Evolutionary conservation across 2,888 invertebrate species (phyloP), one percentile per base, ranked within the genome.

Genomic region (Notodonta dromedarius): DNA sequence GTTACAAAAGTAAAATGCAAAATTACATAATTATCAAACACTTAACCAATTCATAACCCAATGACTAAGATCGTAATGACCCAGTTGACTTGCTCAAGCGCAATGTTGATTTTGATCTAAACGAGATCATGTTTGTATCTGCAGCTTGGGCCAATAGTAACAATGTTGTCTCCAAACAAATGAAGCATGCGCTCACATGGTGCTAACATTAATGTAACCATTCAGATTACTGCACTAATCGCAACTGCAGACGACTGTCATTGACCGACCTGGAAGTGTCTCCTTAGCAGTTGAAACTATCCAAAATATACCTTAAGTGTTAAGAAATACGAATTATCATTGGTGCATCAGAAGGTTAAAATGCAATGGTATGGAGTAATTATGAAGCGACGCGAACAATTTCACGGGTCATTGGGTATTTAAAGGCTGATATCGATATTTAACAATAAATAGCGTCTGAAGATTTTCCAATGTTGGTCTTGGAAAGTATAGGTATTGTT

Each of bases 221-320:
- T 78, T 78, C 81, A 79, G 78, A 84, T 80, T 82, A 74, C 71
- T 76, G 72, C 78, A 78, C 82, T 89, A 85, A 89, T 89, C 83
- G 83, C 82, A 76, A 84, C 79, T 81, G 84, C 90, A 90, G 86
- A 83, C 85, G 69, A 71, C 87, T 87, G 89, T 88, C 86, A 87
- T 85, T 86, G 89, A 86, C 86, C 85, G 83, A 74, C 78, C 83
- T 83, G 77, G 72, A 67, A 70, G 76, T 71, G 65, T 71, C 71
- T 70, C 68, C 35, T 52, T 56, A 67, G 58, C 66, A 56, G 67
- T 32, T 32, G 35, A 60, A 63, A 60, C 67, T 59, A 50, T 59
- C 70, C 39, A 70, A 52, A 60, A 12, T 62, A 57, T 66, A 65
- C 73, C 60, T 54, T 77, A 65, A n/a, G 56, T 53, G 8, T 55